Base-by-base conservation (phyloP, 2,113 vertebrate genomes). In the Brachirus orientalis region DNA sequence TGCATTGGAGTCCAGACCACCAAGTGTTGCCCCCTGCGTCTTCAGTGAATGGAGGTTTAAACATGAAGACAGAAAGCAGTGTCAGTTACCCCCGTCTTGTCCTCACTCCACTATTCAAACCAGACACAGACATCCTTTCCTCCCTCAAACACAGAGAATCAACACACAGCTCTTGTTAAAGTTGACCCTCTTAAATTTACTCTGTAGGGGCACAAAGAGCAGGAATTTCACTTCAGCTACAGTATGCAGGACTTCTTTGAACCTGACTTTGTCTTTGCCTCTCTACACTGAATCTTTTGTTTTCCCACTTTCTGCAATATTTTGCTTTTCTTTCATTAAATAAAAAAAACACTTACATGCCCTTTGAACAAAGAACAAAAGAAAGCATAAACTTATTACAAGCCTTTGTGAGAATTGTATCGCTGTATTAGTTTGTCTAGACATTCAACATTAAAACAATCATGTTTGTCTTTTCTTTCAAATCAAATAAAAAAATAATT, bases 131-230 rank as follows among this genome's bases (percentile, higher is more conserved):
- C 80, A 58, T 50, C n/a, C 66, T 76, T 73, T 81, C 54, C 77
- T 64, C 80, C 66, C 74, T 84, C 69, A 63, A 79, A 75, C 64
- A 84, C 61, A 74, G 65, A 74, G 73, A 88, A 88, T 82, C 84
- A 90, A 81, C 81, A 81, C 81, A 76, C 66, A 20, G 51, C 44
- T 50, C 86, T 89, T 88, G 86, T 92, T 91, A 86, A 84, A 89
- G 70, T 10, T 75, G 80, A 82, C 79, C 82, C 84, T 86, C 70
- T 84, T 78, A 82, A 88, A 90, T 64, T 77, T 54, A 61, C 82
- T 71, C 78, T 38, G 55, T 61, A 72, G 79, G 60, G 72, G 65
- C 54, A 83, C 65, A 83, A 90, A 87, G 65, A 77, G 44, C 47
- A 78, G 52, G 63, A 77, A 75, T 77, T 84, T 62, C 64, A 69